These are phyloP conservation scores for Phenganax marumi DNA, from an alignment of 92 coral and sea anemone genomes.

Conservation along the genomic window DNA sequence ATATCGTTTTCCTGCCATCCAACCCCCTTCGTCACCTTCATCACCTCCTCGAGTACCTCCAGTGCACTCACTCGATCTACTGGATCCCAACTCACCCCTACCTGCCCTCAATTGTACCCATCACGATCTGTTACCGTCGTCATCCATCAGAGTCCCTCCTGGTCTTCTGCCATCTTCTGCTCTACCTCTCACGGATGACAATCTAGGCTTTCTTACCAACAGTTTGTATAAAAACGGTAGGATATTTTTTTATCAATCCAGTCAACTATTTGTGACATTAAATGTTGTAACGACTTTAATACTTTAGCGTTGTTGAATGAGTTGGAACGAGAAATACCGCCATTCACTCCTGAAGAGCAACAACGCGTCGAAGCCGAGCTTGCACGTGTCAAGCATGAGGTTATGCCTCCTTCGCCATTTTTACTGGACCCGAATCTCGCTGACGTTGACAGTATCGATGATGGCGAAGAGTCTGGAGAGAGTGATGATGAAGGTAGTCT, in stretches of 20 bases:
- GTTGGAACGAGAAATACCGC: constrained; percentile 30
- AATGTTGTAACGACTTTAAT: background rate
- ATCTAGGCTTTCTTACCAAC: constrained; percentile 11
- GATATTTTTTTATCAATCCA: background rate
- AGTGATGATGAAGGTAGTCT: constrained; percentile 22
- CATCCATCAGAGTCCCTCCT: constrained; percentile 27
- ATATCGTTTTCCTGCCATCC: constrained; percentile 76
- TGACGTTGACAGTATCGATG: constrained; percentile 25
- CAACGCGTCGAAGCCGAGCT: constrained; percentile 27
- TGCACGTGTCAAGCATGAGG: constrained; percentile 33
- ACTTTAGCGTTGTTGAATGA: constrained; percentile 27
- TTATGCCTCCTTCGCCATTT: constrained; percentile 42
- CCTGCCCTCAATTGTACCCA: constrained; percentile 37
- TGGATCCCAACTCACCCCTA: constrained; percentile 50
- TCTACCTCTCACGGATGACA: constrained; percentile 35
- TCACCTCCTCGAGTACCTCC: constrained; percentile 98
- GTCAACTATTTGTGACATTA: background rate
- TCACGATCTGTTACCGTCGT: constrained; percentile 25
- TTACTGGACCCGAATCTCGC: background rate
- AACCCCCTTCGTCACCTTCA: constrained; percentile 75
- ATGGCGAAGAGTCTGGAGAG: constrained; percentile 1
- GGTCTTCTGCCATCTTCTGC: constrained; percentile 30
- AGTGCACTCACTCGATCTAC: constrained; percentile 88
- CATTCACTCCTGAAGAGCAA: constrained; percentile 31
- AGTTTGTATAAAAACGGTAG: constrained; percentile 32